Evolutionary conservation across 2,113 vertebrate genomes (phyloP).

Genomic region (Polypterus senegalus): DNA sequence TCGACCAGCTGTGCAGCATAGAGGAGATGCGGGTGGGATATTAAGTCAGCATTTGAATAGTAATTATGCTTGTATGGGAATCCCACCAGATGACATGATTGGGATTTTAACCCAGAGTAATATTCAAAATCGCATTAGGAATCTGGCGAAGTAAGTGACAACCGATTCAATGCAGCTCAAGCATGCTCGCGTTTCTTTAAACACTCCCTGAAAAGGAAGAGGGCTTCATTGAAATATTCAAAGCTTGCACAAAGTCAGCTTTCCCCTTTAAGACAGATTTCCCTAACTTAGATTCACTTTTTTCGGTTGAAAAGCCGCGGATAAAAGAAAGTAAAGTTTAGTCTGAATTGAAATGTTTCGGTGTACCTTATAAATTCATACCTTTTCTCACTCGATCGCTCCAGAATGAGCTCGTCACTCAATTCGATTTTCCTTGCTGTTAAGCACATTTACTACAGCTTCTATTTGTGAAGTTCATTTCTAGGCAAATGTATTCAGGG

Average conservation of each 20-base stretch:
- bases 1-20: conserved; percentile 67
- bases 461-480: conserved; percentile 96
- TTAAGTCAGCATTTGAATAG: conserved; percentile 75
- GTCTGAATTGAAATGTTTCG: conserved; percentile 94
- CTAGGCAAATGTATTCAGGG: conserved; percentile 98
- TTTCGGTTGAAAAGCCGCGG: conserved; percentile 79
- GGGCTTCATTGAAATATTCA: conserved; percentile 65
- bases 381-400: conserved; percentile 79
- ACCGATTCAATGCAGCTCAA: conserved; percentile 47
- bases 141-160: conserved; percentile 41
- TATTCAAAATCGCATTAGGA: conserved; percentile 61
- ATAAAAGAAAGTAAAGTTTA: conserved; percentile 83
- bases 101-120: conserved; percentile 61
- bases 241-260: conserved; percentile 59
- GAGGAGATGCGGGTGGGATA: conserved; percentile 83
- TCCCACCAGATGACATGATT: conserved; percentile 88
- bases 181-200: conserved; percentile 44
- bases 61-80: conserved; percentile 85
- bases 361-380: conserved; percentile 98
- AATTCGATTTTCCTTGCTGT: conserved; percentile 95
- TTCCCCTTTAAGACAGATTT: conserved; percentile 59
- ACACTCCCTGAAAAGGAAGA: conserved; percentile 27
- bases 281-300: conserved; percentile 65
- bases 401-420: conserved; percentile 76
- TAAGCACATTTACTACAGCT: conserved; percentile 82